Base-by-base conservation (phyloP, 2,888 invertebrate species). In the Coremacera marginata region DNA sequence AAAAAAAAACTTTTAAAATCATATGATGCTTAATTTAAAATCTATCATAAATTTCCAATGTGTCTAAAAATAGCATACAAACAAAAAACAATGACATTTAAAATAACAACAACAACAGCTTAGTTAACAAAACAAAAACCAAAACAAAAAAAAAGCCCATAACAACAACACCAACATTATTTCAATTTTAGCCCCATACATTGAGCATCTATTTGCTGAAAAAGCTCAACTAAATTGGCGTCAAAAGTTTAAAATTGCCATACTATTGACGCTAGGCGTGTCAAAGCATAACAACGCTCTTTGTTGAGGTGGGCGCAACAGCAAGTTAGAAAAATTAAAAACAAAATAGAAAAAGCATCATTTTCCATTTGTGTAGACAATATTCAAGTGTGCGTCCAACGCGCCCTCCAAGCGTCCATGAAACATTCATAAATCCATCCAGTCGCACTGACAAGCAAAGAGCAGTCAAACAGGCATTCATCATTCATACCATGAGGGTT, bases 401-500 rank as follows among this genome's bases (percentile, higher is more conserved):
- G 62, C 44, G 37, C 34, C 44, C 34, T 19, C 67, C 67, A 14
- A 8, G 16, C 67, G 37, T 16, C 37, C 67, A 37, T 31, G 16
- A 3, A n/a, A 11, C 27, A 25, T 27, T 60, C 60, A 22, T 37
- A 16, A 37, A 37, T 37, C 44, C 19, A 9, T 44, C 22, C 37
- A 14, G 31, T 37, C 44, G 44, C n/a, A 31, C n/a, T 27, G 34
- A 19, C 49, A 51, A n/a, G 52, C 51, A 27, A 34, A 52, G 55
- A 52, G 55, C 31, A 70, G n/a, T 55, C 70, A 52, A 52, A 70
- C 31, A 70, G 8, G 34, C 70, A 70, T 70, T 70, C 34, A 70
- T 70, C 70, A 70, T 52, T 52, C 70, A 31, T 55, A 31, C 2
- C 44, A 1, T 3, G 44, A 44, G 44, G 44, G 11, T 44, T 44